These are phyloP conservation scores for Ostrea edulis DNA, from an alignment of 1,140 invertebrate species.

Conservation along the genomic window DNA sequence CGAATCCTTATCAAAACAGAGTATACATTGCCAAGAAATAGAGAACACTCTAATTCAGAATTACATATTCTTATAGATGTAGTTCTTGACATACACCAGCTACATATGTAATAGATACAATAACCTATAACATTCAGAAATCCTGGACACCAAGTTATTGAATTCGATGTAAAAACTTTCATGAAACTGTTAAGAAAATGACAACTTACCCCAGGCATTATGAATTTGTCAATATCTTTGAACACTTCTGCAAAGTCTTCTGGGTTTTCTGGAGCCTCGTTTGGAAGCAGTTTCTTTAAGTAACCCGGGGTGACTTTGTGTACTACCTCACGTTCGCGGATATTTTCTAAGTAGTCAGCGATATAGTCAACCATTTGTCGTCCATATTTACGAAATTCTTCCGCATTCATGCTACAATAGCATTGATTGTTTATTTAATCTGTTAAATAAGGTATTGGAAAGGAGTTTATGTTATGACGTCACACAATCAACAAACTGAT, in stretches of 20 bases:
- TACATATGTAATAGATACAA: too few species aligned
- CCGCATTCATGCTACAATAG: conserved; percentile 74
- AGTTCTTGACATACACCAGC: too few species aligned
- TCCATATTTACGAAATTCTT: conserved; percentile 78
- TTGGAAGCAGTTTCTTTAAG: conserved; percentile 77
- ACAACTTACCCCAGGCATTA: conserved; percentile 81
- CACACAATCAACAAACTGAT: too few species aligned
- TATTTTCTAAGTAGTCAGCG: conserved; percentile 93
- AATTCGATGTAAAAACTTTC: neutral
- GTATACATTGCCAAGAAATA: too few species aligned
- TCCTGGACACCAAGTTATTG: neutral
- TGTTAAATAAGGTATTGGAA: too few species aligned
- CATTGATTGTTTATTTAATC: neutral
- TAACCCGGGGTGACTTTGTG: conserved; percentile 81
- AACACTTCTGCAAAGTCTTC: conserved; percentile 78
- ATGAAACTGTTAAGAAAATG: neutral
- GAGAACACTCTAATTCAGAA: too few species aligned
- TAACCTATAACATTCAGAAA: too few species aligned
- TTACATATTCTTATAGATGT: too few species aligned
- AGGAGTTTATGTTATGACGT: too few species aligned
- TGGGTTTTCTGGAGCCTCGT: conserved; percentile 58
- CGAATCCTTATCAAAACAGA: too few species aligned
- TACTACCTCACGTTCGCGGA: conserved; percentile 80
- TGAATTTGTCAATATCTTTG: conserved; percentile 82
- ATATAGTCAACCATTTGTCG: conserved; percentile 99